These are phyloP conservation scores for Leptinotarsa haldemani DNA, from an alignment of 2,888 invertebrate species.

Conservation along the genomic window DNA sequence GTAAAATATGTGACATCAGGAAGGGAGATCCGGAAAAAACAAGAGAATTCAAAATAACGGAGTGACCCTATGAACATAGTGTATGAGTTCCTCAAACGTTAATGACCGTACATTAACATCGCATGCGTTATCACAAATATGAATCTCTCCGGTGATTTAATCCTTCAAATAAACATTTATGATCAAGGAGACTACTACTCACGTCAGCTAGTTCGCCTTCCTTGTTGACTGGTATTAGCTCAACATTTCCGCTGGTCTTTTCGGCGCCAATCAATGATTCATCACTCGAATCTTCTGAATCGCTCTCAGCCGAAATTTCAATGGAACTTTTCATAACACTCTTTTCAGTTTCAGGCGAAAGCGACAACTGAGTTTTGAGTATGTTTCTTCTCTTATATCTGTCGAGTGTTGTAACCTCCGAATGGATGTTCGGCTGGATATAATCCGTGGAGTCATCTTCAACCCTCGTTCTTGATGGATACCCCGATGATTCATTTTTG, in stretches of 20 bases:
- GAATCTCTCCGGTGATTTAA: not conserved
- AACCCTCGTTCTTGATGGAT: not conserved
- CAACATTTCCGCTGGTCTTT: not conserved
- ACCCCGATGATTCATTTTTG: not conserved
- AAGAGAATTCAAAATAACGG: too few relatives aligned
- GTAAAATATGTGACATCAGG: too few relatives aligned
- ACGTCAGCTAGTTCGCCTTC: not conserved
- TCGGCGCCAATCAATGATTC: not conserved
- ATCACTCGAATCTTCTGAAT: not conserved
- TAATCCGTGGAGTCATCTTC: not conserved
- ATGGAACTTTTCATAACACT: not conserved
- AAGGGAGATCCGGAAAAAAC: too few relatives aligned
- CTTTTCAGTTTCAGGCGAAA: not conserved
- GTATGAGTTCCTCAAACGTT: not conserved
- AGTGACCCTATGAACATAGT: not conserved
- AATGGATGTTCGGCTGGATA: not conserved
- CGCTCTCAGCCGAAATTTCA: not conserved
- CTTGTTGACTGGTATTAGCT: not conserved
- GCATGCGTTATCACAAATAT: not conserved
- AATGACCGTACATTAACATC: not conserved
- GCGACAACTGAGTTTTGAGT: not conserved
- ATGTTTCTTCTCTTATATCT: not conserved
- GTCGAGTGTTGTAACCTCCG: not conserved
- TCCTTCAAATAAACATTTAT: constrained; percentile 9
- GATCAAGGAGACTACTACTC: constrained; percentile 6